Evolutionary conservation across 2,888 invertebrate genomes (phyloP), one percentile per base, ranked within the genome.

Genomic region (Octodonta nipae): DNA sequence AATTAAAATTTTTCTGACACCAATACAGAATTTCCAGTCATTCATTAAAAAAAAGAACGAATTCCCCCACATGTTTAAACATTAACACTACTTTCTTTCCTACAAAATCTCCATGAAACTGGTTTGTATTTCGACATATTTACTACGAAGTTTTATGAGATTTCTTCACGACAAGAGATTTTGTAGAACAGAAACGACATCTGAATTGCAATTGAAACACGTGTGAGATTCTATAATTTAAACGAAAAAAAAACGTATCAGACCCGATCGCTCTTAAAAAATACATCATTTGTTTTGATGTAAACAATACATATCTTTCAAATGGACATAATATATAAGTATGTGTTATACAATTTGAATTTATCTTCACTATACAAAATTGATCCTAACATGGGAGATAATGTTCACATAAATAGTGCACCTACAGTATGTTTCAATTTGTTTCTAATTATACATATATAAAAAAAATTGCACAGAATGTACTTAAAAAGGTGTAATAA

Each of bases 351-450:
- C 54, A 57, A 52, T 56, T 55, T 55, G 52, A 48, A 51, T 47
- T 50, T 46, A 51, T 51, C 46, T 54, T 56, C 50, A 55, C 56
- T 59, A 59, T 59, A 60, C 60, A 60, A 60, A 60, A 60, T 59
- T 60, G 57, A 56, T 59, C 56, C 58, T 59, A 58, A 55, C 47
- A 47, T 46, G 45, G 44, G 48, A 47, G 44, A 41, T 42, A 37
- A 47, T 42, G 34, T 30, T 32, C 41, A 31, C 32, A 33, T 34
- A 34, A 37, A 34, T 35, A 31, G 33, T 28, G 22, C 22, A n/a
- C 22, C n/a, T 3, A 22, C 10, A 11, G 22, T 22, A 3, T 22
- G 11, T 10, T 2, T 22, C 10, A 22, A 10, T n/a, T 22, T 22
- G 11, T 22, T 22, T 4, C 22, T 4, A 11, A 22, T 4, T 22